Base-by-base conservation (phyloP, 2,113 vertebrate genomes). In the Seriola aureovittata region DNA sequence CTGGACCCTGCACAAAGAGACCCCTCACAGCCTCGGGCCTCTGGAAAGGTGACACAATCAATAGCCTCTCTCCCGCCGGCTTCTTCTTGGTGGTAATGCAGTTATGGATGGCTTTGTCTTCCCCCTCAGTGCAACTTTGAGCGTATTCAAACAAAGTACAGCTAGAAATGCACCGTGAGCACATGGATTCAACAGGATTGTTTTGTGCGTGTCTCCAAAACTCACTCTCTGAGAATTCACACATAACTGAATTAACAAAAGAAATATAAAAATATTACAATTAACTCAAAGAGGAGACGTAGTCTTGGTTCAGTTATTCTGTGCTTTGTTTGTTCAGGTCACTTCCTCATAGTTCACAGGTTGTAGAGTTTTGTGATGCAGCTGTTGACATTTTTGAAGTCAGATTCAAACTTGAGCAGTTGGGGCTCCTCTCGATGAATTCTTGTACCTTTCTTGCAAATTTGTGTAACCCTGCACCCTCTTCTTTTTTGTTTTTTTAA, bases 31-130 rank as follows among this genome's bases (percentile, higher is more conserved):
- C 89, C 81, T 62, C 25, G 2, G 81, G 86, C 80, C 78, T 69
- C 84, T 86, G 83, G 90, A 89, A 85, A 92, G 86, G 90, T 92
- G 93, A 93, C 92, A 89, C 86, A 90, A 92, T 94, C 93, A 88
- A 93, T 91, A 88, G 80, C 63, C 65, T 83, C 83, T 76, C 70
- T 42, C 67, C 72, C 75, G 59, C 67, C 19, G 9, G 70, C 82
- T 83, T 71, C 72, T 81, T 84, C 82, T 71, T 69, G 79, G 81
- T 57, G 65, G 55, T 60, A 79, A 71, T 89, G 81, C 66, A 54
- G 68, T 75, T 85, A 50, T 54, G 50, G 69, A 42, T 89, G 79
- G 89, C 87, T 65, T 72, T 72, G 78, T 65, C 76, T 57, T 23
- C 55, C 50, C 0, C 57, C 65, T 90, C 76, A 67, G 23, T 84